These are phyloP conservation scores for Caenorhabditis sp. DNA, from an alignment of 2,888 invertebrate species.

Conservation along the genomic window DNA sequence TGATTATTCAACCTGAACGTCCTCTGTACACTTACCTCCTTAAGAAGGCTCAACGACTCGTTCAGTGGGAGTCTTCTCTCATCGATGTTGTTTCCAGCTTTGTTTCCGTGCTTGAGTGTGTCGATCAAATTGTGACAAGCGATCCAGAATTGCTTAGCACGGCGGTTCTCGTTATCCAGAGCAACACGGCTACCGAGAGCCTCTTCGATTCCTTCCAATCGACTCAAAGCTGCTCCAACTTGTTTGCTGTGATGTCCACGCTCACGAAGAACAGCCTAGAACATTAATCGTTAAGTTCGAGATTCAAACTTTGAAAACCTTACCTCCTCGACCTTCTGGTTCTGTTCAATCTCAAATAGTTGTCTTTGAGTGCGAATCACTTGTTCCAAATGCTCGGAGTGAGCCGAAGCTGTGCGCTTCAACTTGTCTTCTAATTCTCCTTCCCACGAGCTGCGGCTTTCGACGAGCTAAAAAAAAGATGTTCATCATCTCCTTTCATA, in stretches of 20 bases:
- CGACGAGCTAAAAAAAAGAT: constrained; percentile 53
- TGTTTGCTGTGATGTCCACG: constrained; percentile 88
- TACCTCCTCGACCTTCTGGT: constrained; percentile 85
- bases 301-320: not conserved
- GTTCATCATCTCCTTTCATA: not conserved
- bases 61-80: constrained; percentile 80
- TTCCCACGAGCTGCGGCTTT: constrained; percentile 83
- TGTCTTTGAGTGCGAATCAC: constrained; percentile 87
- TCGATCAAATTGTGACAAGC: constrained; percentile 92
- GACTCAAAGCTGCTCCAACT: constrained; percentile 88
- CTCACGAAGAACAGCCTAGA: constrained; percentile 86
- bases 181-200: constrained; percentile 86
- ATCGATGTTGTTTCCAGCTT: constrained; percentile 84
- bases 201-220: constrained; percentile 89
- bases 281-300: not conserved
- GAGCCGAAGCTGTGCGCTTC: constrained; percentile 91
- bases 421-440: constrained; percentile 89
- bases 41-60: constrained; percentile 69
- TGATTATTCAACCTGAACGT: not conserved
- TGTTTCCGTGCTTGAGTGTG: constrained; percentile 86
- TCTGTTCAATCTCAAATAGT: constrained; percentile 85
- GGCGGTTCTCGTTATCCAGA: constrained; percentile 84
- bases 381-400: constrained; percentile 87
- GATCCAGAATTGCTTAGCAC: constrained; percentile 93
- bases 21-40: constrained; percentile 75